Base-by-base conservation (phyloP, 2,888 invertebrate species). In the Thymelicus acteon region DNA sequence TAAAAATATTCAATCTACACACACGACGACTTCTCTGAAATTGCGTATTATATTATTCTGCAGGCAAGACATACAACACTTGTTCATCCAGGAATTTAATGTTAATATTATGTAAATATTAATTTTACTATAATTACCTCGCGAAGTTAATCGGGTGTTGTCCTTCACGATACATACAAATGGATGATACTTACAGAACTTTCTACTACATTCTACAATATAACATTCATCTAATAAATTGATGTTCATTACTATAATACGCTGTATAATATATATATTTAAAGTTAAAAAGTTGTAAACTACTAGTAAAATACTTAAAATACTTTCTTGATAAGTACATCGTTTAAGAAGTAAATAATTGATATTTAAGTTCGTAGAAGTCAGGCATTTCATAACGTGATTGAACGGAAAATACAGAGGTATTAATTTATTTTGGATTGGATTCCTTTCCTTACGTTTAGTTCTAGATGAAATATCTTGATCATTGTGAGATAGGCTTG, bases 221-320 rank as follows among this genome's bases (percentile, higher is more conserved):
- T 64, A 19, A 57, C 40, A 39, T 54, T 48, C 60, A 47, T 72
- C 37, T 65, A 65, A 54, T 72, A 70, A 37, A 40, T 60, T 44
- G 63, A 70, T 65, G n/a, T 70, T 70, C 52, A 60, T 39, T 47
- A 52, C 44, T 47, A 65, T 40, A 6, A 15, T 60, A 60, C 60
- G 39, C 47, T 73, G 60, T 52, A 52, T 48, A 67, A 63, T 60
- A 65, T 49, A 24, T 69, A 70, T 69, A 67, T 19, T 68, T 65
- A 60, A 57, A 58, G 37, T 57, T 67, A 64, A 66, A 71, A 58
- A 72, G 24, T 57, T 73, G 67, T 67, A 75, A 72, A 72, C 54
- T 71, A 73, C 39, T 73, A 71, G 57, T 67, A 66, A 73, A 68
- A 74, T 71, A 74, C 67, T 69, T 67, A 65, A 72, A 67, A 74